Evolutionary conservation across 2,797 vertebrate genomes (phyloP).

Genomic region (Sorex maritimensis): DNA sequence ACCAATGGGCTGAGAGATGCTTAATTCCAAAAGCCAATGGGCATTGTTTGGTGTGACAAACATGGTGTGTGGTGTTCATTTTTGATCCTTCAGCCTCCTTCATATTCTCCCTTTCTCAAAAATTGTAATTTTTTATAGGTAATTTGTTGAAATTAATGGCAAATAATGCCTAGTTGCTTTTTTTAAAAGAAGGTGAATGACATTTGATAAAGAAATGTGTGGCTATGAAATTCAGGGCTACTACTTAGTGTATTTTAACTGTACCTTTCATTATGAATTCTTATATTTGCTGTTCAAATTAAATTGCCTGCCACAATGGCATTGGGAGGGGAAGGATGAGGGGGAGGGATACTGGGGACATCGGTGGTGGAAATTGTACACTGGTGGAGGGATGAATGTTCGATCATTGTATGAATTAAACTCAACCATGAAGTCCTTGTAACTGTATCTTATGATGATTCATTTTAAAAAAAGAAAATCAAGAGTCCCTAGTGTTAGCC

Average conservation of each 20-base stretch:
- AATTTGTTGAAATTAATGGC: slow-evolving; percentile 72
- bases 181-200: slow-evolving; percentile 33
- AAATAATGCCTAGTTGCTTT: slow-evolving; percentile 69
- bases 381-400: too few relatives aligned
- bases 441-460: too few relatives aligned
- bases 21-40: not conserved
- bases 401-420: too few relatives aligned
- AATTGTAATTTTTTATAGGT: slow-evolving; percentile 52
- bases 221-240: slow-evolving; percentile 67
- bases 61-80: slow-evolving; percentile 14
- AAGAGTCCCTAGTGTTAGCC: slow-evolving; percentile 80
- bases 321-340: too few relatives aligned
- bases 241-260: slow-evolving; percentile 75
- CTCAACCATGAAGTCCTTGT: too few relatives aligned
- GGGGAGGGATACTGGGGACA: too few relatives aligned
- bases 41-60: not conserved
- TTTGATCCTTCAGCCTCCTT: slow-evolving; percentile 22
- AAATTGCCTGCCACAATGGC: not conserved
- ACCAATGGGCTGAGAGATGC: not conserved
- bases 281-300: slow-evolving; percentile 86
- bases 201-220: slow-evolving; percentile 58
- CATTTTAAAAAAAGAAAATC: too few relatives aligned
- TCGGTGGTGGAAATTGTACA: too few relatives aligned
- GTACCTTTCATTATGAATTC: slow-evolving; percentile 82
- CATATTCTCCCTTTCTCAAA: not conserved